These are phyloP conservation scores for Etheostoma perlongum DNA, from an alignment of 2,797 vertebrate species.

Conservation along the genomic window DNA sequence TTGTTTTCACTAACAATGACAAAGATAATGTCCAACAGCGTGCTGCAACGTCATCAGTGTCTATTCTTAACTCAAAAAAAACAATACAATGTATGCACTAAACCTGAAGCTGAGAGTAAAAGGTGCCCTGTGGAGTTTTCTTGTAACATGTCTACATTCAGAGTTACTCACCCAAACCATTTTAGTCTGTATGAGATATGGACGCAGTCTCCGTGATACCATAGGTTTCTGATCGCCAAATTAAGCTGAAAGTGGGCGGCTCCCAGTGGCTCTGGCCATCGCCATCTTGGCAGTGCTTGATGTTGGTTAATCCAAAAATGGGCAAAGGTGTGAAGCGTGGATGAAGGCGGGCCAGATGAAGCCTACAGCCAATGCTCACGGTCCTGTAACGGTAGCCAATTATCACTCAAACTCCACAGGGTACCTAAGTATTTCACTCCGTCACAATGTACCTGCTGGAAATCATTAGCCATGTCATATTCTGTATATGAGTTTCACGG, in stretches of 20 bases:
- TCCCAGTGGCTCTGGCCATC: no score
- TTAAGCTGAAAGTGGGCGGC: no score
- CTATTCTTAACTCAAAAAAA: neutral
- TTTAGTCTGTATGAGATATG: no score
- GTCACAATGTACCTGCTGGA: conserved; percentile 6
- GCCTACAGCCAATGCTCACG: no score
- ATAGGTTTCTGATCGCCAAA: no score
- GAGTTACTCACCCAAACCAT: neutral
- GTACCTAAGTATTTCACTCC: neutral
- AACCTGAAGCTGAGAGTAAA: neutral
- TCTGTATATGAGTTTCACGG: neutral
- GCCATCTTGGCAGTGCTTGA: no score
- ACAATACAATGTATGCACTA: neutral
- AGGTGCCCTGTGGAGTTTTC: neutral
- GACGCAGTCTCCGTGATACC: no score
- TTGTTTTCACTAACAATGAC: neutral
- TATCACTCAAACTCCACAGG: no score
- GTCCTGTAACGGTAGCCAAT: no score
- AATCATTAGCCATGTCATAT: conserved; percentile 13
- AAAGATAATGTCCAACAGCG: neutral
- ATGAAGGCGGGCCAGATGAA: no score
- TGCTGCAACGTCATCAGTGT: neutral
- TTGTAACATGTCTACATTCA: neutral
- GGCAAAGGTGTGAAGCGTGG: no score
- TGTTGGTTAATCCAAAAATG: no score